Percentiles rank a stretch among this genome's conserved stretches.
phyloP scores from a whole-genome alignment of 2,113 vertebrate genomes.

The Phaetusa simplex region DNA sequence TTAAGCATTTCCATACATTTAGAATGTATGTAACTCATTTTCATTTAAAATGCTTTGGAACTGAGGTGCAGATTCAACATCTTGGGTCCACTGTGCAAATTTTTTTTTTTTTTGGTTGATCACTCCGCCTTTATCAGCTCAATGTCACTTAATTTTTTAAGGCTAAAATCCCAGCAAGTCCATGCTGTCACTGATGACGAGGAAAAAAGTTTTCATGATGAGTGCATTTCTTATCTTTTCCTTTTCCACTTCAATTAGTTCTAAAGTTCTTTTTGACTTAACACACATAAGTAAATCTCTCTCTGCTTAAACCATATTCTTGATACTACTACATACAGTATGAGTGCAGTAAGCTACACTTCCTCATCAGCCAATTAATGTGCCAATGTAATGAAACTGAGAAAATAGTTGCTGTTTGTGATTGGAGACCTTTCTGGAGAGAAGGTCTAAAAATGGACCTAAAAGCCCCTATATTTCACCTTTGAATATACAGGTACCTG shows the following conservation, averaged over 20 bases:
- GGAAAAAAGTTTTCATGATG: background rate
- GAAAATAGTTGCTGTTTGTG: background rate
- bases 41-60: background rate
- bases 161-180: background rate
- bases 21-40: background rate
- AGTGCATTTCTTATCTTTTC: background rate
- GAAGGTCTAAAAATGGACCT: background rate
- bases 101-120: background rate
- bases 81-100: background rate
- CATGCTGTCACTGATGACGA: background rate
- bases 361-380: background rate
- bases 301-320: background rate
- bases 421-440: background rate
- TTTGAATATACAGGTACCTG: background rate
- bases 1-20: background rate
- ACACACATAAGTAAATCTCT: background rate
- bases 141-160: background rate
- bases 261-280: background rate
- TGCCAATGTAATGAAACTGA: background rate
- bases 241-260: background rate
- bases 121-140: background rate
- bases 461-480: background rate
- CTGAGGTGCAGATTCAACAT: background rate
- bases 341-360: background rate
- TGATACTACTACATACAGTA: background rate